These are phyloP conservation scores for Propithecus perrieri DNA, from an alignment of 2,797 vertebrate species.

Conservation along the genomic window DNA sequence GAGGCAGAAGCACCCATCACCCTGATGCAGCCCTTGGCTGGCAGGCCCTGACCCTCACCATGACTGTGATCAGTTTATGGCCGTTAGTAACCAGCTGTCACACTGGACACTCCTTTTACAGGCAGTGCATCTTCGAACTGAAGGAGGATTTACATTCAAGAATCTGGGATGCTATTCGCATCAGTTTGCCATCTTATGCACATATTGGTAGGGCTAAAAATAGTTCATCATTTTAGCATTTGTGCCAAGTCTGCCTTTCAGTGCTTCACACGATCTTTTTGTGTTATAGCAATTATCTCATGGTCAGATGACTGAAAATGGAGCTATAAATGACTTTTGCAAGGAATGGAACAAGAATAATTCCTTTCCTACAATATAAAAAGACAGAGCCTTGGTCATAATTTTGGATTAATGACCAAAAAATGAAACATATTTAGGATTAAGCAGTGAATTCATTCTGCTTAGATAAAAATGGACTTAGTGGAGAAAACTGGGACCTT, in stretches of 20 bases:
- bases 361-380: neutral
- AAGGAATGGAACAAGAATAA: slow-evolving; percentile 43
- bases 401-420: slow-evolving; percentile 49
- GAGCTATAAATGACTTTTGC: slow-evolving; percentile 57
- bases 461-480: neutral
- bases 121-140: neutral
- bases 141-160: neutral
- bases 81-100: neutral
- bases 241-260: slow-evolving; percentile 34
- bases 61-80: neutral
- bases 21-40: too few relatives aligned
- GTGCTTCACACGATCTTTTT: slow-evolving; percentile 42
- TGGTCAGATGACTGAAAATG: slow-evolving; percentile 54
- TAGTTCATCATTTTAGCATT: slow-evolving; percentile 48
- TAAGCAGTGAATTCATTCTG: neutral
- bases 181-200: slow-evolving; percentile 18
- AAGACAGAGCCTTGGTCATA: neutral
- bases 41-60: neutral
- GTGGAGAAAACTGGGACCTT: neutral
- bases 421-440: neutral
- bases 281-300: slow-evolving; percentile 57
- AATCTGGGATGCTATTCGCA: neutral
- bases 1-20: neutral
- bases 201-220: slow-evolving; percentile 52
- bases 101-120: neutral